Evolutionary conservation across 2,888 invertebrate species (phyloP).

Genomic region (Gastrophysa polygoni): DNA sequence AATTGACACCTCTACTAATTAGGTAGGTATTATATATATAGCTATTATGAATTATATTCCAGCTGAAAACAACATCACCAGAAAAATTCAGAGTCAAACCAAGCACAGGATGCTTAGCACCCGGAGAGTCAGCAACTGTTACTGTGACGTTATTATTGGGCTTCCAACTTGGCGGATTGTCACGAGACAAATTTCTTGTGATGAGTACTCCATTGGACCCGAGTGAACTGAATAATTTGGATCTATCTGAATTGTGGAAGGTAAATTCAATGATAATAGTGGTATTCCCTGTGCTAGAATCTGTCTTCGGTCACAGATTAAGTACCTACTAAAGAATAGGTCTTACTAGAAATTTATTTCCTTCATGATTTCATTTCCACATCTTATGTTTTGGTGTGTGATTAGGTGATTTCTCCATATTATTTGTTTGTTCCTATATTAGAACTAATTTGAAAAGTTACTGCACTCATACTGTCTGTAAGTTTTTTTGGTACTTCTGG

Average conservation of each 20-base stretch:
- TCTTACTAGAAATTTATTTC: no score
- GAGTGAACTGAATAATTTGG: conserved; percentile 63
- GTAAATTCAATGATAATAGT: conserved; percentile 40
- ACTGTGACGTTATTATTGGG: conserved; percentile 78
- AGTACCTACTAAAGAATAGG: no score
- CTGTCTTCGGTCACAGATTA: no score
- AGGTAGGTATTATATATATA: background rate
- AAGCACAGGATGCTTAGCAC: conserved; percentile 76
- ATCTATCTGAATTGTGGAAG: conserved; percentile 79
- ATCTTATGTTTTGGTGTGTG: no score
- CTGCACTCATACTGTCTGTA: no score
- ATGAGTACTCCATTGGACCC: conserved; percentile 76
- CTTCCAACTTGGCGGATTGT: conserved; percentile 69
- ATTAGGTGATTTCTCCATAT: no score
- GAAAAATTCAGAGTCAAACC: conserved; percentile 94
- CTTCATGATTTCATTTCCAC: no score
- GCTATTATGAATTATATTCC: no score
- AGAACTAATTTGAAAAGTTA: no score
- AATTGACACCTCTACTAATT: background rate
- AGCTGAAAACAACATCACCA: conserved; percentile 93
- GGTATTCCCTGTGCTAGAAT: no score
- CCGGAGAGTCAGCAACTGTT: conserved; percentile 69
- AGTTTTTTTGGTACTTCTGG: no score
- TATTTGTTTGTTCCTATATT: no score
- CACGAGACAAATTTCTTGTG: conserved; percentile 86